phyloP scores from a whole-genome alignment of 2,888 invertebrate genomes.

The Carabus problematicus region DNA sequence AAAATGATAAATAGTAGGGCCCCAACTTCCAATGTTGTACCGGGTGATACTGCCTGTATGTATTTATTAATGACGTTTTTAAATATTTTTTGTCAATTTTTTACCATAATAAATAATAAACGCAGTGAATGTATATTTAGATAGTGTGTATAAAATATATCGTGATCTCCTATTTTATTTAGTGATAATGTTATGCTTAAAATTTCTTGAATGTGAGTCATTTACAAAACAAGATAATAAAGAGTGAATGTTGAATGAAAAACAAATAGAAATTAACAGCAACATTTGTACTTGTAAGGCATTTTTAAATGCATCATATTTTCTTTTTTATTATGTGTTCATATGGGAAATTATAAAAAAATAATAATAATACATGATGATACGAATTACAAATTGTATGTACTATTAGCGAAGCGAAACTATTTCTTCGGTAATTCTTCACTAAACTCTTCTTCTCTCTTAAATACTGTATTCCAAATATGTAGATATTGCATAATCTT shows the following conservation, averaged over 20 bases:
- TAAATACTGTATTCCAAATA: too few relatives aligned
- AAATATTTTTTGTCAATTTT: conserved; percentile 32
- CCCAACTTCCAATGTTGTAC: conserved; percentile 32
- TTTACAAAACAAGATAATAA: conserved; percentile 1
- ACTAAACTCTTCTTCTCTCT: too few relatives aligned
- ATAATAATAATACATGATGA: not conserved
- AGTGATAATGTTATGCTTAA: conserved; percentile 24
- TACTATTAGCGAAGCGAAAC: not conserved
- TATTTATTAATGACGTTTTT: conserved; percentile 20
- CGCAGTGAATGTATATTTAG: conserved; percentile 26
- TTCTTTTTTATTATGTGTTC: conserved; percentile 8
- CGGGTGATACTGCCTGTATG: conserved; percentile 31
- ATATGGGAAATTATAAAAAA: not conserved
- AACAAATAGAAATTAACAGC: not conserved
- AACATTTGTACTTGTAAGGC: too few relatives aligned
- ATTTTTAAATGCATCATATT: not conserved
- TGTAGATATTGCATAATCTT: too few relatives aligned
- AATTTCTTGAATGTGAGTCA: conserved; percentile 35
- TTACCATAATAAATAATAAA: conserved; percentile 27
- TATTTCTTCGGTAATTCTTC: not conserved
- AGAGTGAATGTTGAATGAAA: conserved; percentile 1
- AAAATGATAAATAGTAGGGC: conserved; percentile 9
- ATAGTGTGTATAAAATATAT: conserved; percentile 8
- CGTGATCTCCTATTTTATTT: conserved; percentile 19
- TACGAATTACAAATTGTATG: too few relatives aligned